Percentiles rank a stretch among this genome's conserved stretches.
Conservation (phyloP, 2,888 invertebrate species). For the Dicranocentrus wangi region DNA sequence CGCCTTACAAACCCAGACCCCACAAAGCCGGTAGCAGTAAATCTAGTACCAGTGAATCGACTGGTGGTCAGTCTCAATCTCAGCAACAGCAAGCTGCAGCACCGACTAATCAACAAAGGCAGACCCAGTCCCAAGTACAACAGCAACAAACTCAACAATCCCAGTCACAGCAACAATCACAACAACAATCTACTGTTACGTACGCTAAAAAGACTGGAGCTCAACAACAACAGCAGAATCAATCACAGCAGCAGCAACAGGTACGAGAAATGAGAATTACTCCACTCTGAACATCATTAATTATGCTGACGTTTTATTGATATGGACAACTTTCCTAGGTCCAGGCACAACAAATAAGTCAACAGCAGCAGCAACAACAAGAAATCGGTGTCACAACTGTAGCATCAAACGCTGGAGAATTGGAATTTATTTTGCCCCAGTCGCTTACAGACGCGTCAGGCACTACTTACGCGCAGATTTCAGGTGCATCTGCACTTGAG, state of each 20-base stretch:
- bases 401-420: conserved; percentile 62
- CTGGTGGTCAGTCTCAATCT: not conserved
- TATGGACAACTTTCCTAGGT: not conserved
- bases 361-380: conserved; percentile 52
- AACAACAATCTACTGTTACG: conserved; percentile 44
- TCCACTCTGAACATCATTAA: no score
- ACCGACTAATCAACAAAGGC: not conserved
- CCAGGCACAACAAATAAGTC: conserved; percentile 26
- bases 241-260: conserved; percentile 47
- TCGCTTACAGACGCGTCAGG: conserved; percentile 38
- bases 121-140: not conserved
- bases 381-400: conserved; percentile 38
- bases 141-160: not conserved
- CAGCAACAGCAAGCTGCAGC: conserved; percentile 20
- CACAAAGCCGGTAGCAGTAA: conserved; percentile 58
- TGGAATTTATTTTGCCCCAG: conserved; percentile 71
- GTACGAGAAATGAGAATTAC: not conserved
- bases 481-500: conserved; percentile 64
- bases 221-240: conserved; percentile 31
- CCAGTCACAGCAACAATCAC: conserved; percentile 8
- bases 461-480: conserved; percentile 66
- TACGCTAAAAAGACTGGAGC: conserved; percentile 69
- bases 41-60: not conserved
- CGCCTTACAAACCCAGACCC: conserved; percentile 76
- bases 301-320: no score